Base-by-base conservation (phyloP, 2,113 vertebrate genomes). In the Takifugu bimaculatus region DNA sequence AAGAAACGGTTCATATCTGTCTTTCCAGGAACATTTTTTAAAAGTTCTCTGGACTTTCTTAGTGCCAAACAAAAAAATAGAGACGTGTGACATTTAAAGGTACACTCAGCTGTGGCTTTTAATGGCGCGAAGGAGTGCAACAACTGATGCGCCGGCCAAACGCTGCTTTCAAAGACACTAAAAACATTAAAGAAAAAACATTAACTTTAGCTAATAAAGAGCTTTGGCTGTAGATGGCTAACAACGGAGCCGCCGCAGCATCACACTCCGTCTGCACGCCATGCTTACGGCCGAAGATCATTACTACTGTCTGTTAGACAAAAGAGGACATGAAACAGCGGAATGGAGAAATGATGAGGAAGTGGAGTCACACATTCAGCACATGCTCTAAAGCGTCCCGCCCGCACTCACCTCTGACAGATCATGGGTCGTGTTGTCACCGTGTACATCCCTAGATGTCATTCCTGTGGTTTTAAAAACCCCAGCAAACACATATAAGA, bases 281-380 rank as follows among this genome's bases (percentile, higher is more conserved):
- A 4, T 69, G 72, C 39, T 62, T 13, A 58, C 63, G 42, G 54
- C 13, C 2, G 12, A 56, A 59, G 65, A 60, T 47, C 49, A 45
- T 70, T 67, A 68, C 77, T 61, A 62, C 39, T 57, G 63, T 61
- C 63, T 60, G 56, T 55, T 48, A 50, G 44, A 68, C 61, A 86
- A 88, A 87, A 86, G 83, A 83, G 84, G 88, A 89, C 80, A 65
- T 84, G 88, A 87, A 79, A 86, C 67, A 48, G 59, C 47, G 70
- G 61, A 68, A 48, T 49, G 50, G 55, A 67, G 77, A 44, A 50
- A 27, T 70, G 65, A 87, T 82, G 84, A 85, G 86, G 88, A 89
- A 89, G 82, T 88, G 64, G 68, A 84, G 82, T 87, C 86, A 88
- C 68, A 81, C 81, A 83, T 72, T 79, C 73, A 82, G 82, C 86